phyloP scores from a whole-genome alignment of 2,888 invertebrate species.

The Drepanosiphum platanoidis region DNA sequence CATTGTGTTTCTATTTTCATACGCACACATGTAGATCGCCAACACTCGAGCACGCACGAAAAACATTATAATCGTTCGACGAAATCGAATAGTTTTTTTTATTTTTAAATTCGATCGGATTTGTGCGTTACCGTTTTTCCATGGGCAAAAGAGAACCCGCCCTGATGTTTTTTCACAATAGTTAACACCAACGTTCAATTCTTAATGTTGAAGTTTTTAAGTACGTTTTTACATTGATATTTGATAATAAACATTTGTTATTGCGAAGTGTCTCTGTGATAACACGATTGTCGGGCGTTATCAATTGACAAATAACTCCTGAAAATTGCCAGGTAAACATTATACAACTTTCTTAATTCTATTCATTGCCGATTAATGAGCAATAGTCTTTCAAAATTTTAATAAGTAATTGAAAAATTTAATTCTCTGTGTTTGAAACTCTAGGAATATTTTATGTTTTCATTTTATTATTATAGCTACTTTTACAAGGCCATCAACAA shows the following conservation, averaged over 20 bases:
- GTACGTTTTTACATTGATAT: neutral
- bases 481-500: constrained; percentile 12
- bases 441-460: neutral
- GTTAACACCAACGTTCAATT: no score
- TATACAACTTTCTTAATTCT: neutral
- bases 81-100: neutral
- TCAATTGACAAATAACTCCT: neutral
- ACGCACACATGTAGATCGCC: no score
- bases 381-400: neutral
- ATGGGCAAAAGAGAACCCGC: neutral
- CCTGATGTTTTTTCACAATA: neutral
- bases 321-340: neutral
- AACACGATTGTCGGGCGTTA: constrained; percentile 1
- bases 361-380: neutral
- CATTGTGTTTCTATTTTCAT: no score
- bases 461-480: neutral
- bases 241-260: neutral
- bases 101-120: neutral
- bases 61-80: no score
- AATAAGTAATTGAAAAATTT: neutral
- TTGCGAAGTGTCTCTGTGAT: constrained; percentile 14
- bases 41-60: no score
- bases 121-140: neutral
- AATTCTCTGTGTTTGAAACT: neutral
- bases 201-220: neutral